Evolutionary conservation across 2,113 vertebrate species (phyloP).

Genomic region (Piaya cayana): DNA sequence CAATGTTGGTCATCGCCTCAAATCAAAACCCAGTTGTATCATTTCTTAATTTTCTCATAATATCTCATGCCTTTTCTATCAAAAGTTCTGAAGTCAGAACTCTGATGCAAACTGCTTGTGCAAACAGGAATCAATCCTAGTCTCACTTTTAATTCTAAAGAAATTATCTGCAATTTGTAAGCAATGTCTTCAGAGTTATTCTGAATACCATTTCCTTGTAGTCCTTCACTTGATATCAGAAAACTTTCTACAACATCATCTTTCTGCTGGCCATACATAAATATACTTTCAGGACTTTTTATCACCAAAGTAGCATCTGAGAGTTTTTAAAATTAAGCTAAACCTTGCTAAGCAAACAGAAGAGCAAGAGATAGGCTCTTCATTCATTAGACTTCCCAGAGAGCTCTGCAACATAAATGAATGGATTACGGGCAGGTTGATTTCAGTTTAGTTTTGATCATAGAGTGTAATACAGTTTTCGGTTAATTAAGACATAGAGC

Average conservation of each 20-base stretch:
- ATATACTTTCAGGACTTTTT: too few species aligned
- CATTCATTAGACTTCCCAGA: neutral
- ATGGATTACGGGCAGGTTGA: neutral
- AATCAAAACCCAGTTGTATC: neutral
- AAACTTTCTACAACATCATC: neutral
- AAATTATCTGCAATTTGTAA: neutral
- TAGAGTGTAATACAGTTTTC: neutral
- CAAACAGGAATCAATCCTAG: fast-evolving
- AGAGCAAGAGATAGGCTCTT: neutral
- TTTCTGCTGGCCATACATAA: neutral
- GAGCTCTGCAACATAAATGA: neutral
- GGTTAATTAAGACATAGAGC: slow-evolving; percentile 41
- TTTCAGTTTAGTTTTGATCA: slow-evolving; percentile 4
- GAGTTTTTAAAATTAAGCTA: neutral
- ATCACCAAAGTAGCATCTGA: neutral
- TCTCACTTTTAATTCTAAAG: neutral
- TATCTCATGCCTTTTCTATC: neutral
- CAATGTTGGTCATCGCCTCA: neutral
- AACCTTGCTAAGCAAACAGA: neutral
- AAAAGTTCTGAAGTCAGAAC: neutral
- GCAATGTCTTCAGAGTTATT: neutral
- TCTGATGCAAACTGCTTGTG: neutral
- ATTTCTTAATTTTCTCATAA: neutral
- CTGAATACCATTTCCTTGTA: neutral
- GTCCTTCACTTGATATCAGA: neutral